Evolutionary conservation across 1,140 invertebrate genomes (phyloP).

Genomic region (Kradibia gibbosae): DNA sequence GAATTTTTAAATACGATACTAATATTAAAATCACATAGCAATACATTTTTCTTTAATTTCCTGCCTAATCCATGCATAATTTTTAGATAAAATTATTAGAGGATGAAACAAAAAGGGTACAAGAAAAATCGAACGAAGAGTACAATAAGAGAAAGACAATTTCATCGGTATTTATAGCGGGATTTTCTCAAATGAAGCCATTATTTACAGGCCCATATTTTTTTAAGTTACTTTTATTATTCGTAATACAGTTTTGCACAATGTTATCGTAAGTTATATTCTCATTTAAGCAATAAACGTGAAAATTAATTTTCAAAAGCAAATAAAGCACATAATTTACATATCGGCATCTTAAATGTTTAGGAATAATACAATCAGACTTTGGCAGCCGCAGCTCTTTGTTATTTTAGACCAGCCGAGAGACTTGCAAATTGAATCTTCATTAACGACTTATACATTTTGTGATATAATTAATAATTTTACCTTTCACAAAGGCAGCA

Average conservation of each 20-base stretch:
- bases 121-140: constrained; percentile 51
- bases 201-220: constrained; percentile 67
- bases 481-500: constrained; percentile 19
- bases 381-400: constrained; percentile 78
- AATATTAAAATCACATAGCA: too few relatives aligned
- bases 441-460: constrained; percentile 53
- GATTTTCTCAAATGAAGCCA: constrained; percentile 69
- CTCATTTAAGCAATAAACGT: not conserved
- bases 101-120: constrained; percentile 61
- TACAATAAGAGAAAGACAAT: not conserved
- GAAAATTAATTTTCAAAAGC: not conserved
- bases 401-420: constrained; percentile 68
- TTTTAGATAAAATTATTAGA: constrained; percentile 61
- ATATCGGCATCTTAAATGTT: constrained; percentile 32
- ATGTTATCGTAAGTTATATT: constrained; percentile 71
- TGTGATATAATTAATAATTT: constrained; percentile 63
- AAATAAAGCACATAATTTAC: not conserved
- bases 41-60: too few relatives aligned
- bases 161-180: constrained; percentile 52
- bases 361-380: constrained; percentile 71
- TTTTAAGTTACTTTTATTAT: constrained; percentile 67
- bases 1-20: too few relatives aligned
- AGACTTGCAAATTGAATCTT: constrained; percentile 34
- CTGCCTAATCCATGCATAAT: too few relatives aligned
- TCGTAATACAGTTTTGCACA: constrained; percentile 66